Evolutionary conservation across 1,140 invertebrate species (phyloP).

Genomic region (Drosophila saltans): DNA sequence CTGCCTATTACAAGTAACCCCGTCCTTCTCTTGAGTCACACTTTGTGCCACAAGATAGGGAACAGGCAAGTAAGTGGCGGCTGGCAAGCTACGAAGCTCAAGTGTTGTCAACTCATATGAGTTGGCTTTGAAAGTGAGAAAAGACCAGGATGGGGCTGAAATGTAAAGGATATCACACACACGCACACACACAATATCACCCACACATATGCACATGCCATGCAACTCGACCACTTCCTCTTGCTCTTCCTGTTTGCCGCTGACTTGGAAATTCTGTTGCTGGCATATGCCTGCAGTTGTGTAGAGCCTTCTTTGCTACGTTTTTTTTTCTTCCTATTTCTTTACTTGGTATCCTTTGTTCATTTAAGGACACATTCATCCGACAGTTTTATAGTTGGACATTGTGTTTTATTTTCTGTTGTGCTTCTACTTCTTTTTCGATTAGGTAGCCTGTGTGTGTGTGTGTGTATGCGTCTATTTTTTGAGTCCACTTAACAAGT

Average conservation of each 20-base stretch:
- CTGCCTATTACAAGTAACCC: no score
- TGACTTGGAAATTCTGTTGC: constrained; percentile 28
- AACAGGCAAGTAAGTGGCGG: constrained; percentile 10
- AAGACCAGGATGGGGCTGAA: constrained; percentile 23
- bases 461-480: background rate
- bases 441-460: constrained; percentile 6
- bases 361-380: constrained; percentile 23
- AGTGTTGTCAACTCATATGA: constrained; percentile 38
- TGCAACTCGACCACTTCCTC: constrained; percentile 44
- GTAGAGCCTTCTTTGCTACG: background rate
- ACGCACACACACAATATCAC: constrained; percentile 23
- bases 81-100: constrained; percentile 6
- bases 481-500: constrained; percentile 34
- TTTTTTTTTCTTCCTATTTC: background rate
- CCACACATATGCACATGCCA: constrained; percentile 16
- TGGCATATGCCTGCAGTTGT: constrained; percentile 51
- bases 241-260: constrained; percentile 19
- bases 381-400: constrained; percentile 8
- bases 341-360: constrained; percentile 5
- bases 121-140: constrained; percentile 35
- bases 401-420: constrained; percentile 7
- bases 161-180: constrained; percentile 42
- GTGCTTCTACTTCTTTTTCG: constrained; percentile 25
- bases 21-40: no score
- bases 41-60: background rate